Evolutionary conservation across 2,888 invertebrate genomes (phyloP).

Genomic region (Malthinus seriepunctatus): DNA sequence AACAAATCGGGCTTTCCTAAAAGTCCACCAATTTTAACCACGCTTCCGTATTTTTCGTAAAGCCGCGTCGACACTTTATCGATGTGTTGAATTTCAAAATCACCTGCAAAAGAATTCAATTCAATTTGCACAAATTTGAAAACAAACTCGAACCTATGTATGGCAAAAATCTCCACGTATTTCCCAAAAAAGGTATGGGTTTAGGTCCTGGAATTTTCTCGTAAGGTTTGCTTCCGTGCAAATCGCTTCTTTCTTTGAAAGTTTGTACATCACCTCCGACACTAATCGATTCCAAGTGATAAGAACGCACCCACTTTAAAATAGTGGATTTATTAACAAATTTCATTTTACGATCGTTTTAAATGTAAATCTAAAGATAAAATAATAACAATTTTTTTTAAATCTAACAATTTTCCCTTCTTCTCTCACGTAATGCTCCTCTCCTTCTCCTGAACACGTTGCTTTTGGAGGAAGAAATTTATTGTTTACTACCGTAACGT

Average conservation of each 20-base stretch:
- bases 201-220: conserved; percentile 42
- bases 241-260: not conserved
- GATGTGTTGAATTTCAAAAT: conserved; percentile 66
- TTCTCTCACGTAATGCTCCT: too few relatives aligned
- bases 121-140: not conserved
- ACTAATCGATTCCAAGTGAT: not conserved
- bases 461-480: too few relatives aligned
- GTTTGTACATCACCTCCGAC: not conserved
- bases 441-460: too few relatives aligned
- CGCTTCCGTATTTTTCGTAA: conserved; percentile 65
- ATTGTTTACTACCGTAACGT: too few relatives aligned
- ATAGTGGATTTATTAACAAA: too few relatives aligned
- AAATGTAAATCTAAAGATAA: too few relatives aligned
- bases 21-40: conserved; percentile 69
- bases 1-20: conserved; percentile 75
- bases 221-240: conserved; percentile 36
- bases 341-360: too few relatives aligned
- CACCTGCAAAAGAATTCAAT: conserved; percentile 54
- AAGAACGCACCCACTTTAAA: not conserved
- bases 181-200: conserved; percentile 43
- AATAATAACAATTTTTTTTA: too few relatives aligned
- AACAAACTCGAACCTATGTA: conserved; percentile 58
- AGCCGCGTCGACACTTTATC: conserved; percentile 67
- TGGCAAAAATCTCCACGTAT: conserved; percentile 43
- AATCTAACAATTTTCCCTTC: too few relatives aligned